Percentiles rank a stretch among this genome's conserved stretches.
Conservation (phyloP, 2,888 invertebrate genomes). For the Pinctada fucata region DNA sequence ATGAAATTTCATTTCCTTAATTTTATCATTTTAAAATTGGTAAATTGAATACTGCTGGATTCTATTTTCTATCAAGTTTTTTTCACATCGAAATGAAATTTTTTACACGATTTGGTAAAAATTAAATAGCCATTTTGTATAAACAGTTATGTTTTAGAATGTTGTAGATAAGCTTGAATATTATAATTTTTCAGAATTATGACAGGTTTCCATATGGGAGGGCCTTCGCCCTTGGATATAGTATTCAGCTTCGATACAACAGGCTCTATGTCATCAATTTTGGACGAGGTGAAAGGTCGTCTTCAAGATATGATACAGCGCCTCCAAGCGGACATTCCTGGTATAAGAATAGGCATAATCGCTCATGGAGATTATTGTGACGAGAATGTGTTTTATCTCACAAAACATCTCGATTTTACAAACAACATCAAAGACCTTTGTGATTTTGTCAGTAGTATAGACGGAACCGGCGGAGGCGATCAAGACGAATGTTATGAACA, state of each 20-base stretch:
- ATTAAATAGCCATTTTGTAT: no score
- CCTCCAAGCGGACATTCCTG: constrained; percentile 70
- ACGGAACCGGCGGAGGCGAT: constrained; percentile 70
- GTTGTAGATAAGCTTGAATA: no score
- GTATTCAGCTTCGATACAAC: constrained; percentile 72
- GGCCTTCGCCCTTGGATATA: constrained; percentile 61
- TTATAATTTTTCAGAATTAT: no score
- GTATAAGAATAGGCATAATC: constrained; percentile 68
- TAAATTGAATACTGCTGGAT: no score
- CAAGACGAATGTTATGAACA: constrained; percentile 73
- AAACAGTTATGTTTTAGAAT: no score
- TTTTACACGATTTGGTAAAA: no score
- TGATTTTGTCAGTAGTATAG: constrained; percentile 61
- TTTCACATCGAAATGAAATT: no score
- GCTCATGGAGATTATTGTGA: constrained; percentile 75
- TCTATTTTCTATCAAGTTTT: no score
- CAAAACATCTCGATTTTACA: constrained; percentile 67
- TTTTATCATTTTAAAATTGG: no score
- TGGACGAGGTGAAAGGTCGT: constrained; percentile 66
- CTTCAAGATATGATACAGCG: constrained; percentile 69
- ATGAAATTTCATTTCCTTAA: no score
- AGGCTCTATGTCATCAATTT: constrained; percentile 66
- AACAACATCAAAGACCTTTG: constrained; percentile 60
- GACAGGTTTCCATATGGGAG: constrained; percentile 33
- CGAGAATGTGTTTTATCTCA: constrained; percentile 64